phyloP scores from a whole-genome alignment of 2,113 vertebrate genomes.

The Salvelinus sp. region DNA sequence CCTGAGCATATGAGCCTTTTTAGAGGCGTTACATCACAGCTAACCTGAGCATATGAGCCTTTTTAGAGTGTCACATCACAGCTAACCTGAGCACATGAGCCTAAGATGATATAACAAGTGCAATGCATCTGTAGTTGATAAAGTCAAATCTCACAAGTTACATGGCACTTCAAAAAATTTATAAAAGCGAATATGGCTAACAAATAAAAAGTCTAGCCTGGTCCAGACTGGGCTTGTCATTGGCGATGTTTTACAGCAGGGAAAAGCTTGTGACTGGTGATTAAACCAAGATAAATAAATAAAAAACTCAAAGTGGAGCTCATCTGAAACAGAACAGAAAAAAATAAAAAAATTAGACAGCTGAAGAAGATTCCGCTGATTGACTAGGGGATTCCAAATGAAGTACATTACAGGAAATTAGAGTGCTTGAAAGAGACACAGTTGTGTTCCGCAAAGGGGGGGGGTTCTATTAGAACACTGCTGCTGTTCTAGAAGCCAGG shows the following conservation, averaged over 20 bases:
- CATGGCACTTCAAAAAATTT: neutral
- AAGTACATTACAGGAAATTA: slow-evolving; percentile 74
- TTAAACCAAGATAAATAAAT: slow-evolving; percentile 53
- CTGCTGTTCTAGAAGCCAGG: slow-evolving; percentile 21
- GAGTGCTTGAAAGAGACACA: slow-evolving; percentile 70
- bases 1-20: no score
- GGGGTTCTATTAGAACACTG: slow-evolving; percentile 62
- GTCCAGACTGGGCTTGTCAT: slow-evolving; percentile 44
- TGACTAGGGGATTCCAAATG: slow-evolving; percentile 68
- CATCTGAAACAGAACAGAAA: slow-evolving; percentile 23
- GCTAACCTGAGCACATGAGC: no score
- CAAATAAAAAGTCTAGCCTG: slow-evolving; percentile 4
- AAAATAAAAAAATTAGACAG: slow-evolving; percentile 41
- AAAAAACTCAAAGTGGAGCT: neutral
- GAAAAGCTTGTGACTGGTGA: slow-evolving; percentile 51
- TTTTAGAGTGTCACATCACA: no score
- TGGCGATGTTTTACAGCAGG: slow-evolving; percentile 51
- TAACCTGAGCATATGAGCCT: no score
- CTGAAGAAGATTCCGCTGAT: slow-evolving; percentile 53
- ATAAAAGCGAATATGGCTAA: neutral
- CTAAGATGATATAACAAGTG: no score
- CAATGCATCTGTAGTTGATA: neutral
- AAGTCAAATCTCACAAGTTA: slow-evolving; percentile 14
- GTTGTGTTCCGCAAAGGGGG: slow-evolving; percentile 67
- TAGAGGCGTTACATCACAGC: no score